A percentile compares a stretch with the other conserved stretches of the same genome.
phyloP scores from a whole-genome alignment of 2,888 invertebrate genomes.

The Mimachlamys varia region DNA sequence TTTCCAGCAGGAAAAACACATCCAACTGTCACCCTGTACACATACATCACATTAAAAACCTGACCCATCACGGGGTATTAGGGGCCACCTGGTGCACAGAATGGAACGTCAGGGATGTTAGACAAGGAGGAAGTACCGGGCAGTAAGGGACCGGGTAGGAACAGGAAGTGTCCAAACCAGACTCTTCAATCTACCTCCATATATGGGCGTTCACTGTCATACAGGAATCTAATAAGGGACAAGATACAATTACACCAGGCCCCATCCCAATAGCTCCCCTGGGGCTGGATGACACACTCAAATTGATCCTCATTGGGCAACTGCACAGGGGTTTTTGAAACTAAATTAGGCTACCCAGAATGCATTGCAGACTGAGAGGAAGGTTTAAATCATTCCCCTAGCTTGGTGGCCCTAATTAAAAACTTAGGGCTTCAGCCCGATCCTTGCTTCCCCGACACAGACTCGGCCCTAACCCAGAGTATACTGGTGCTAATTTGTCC shows the following conservation, averaged over 20 bases:
- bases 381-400: slow-evolving; percentile 29
- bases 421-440: neutral
- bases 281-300: slow-evolving; percentile 26
- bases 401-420: slow-evolving; percentile 30
- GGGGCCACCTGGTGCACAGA: slow-evolving; percentile 5
- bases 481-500: slow-evolving; percentile 18
- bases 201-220: neutral
- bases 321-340: slow-evolving; percentile 13
- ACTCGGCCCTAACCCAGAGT: neutral
- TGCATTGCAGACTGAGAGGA: slow-evolving; percentile 10
- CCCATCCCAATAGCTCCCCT: slow-evolving; percentile 13
- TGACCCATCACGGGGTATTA: neutral
- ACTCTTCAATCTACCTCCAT: slow-evolving; percentile 16
- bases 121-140: neutral
- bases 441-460: neutral
- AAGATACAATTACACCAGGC: neutral
- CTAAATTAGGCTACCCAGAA: slow-evolving; percentile 29
- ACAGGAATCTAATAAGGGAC: neutral
- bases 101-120: neutral
- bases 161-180: slow-evolving; percentile 7
- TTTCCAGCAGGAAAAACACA: slow-evolving; percentile 17
- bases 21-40: neutral
- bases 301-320: slow-evolving; percentile 23
- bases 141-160: neutral
- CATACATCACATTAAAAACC: slow-evolving; percentile 26